Percentiles rank a stretch among this genome's conserved stretches.
These are phyloP conservation scores for Channallabes apus DNA, from an alignment of 2,797 vertebrate species.

Conservation along the genomic window DNA sequence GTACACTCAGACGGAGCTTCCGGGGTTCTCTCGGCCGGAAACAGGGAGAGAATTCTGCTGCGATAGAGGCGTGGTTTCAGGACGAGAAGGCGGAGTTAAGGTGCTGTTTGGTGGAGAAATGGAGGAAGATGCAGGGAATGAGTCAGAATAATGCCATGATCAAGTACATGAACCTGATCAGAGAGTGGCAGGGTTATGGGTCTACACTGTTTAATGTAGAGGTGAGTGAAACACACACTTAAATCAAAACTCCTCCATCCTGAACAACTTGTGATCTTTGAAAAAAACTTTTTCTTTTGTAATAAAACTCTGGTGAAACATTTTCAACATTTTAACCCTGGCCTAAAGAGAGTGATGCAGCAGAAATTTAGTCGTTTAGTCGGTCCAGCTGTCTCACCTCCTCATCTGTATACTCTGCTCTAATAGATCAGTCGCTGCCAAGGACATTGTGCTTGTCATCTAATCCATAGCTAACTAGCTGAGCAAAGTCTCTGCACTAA, in stretches of 20 bases:
- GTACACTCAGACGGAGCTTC: conserved; percentile 90
- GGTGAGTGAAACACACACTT: conserved; percentile 73
- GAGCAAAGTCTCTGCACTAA: not conserved
- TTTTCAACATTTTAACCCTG: not conserved
- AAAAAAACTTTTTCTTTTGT: not conserved
- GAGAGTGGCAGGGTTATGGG: conserved; percentile 95
- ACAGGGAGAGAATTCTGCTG: conserved; percentile 86
- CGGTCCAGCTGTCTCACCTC: not conserved
- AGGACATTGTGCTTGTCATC: not conserved
- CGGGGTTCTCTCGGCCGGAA: conserved; percentile 80
- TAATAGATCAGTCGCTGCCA: not conserved
- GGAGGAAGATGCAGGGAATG: conserved; percentile 91
- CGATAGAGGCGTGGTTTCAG: conserved; percentile 90
- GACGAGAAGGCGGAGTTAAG: conserved; percentile 84
- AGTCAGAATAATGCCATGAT: conserved; percentile 90
- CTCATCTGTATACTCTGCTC: not conserved
- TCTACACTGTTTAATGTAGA: conserved; percentile 93
- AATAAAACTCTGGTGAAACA: not conserved
- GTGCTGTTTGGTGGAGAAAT: conserved; percentile 89
- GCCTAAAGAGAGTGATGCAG: not conserved
- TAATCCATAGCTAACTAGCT: not conserved
- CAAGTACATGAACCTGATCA: conserved; percentile 92
- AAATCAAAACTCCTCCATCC: not conserved
- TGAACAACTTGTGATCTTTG: not conserved
- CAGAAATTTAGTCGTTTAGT: not conserved